Percentiles rank a stretch among this genome's conserved stretches.
Evolutionary conservation across 2,113 vertebrate species (phyloP).

Genomic region (Bos taurus): ARS-UCD2.0 NC_037349.1:46746501-46747000

Average conservation of each 20-base stretch:
- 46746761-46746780: neutral
- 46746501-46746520: neutral
- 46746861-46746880: neutral
- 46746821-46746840: neutral
- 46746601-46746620: neutral
- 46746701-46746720: neutral
- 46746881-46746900: neutral
- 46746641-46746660: neutral
- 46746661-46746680: neutral
- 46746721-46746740: neutral
- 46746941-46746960: neutral
- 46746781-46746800: neutral
- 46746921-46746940: neutral
- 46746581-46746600: neutral
- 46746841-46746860: neutral
- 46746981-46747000: slow-evolving; percentile 24
- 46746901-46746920: neutral
- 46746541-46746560: neutral
- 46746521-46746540: neutral
- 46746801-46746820: neutral
- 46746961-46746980: neutral
- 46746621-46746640: neutral
- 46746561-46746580: neutral
- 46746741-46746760: neutral
- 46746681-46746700: neutral